Conservation (phyloP, 1,140 invertebrate genomes). For the Drosophila fuyamai region DNA sequence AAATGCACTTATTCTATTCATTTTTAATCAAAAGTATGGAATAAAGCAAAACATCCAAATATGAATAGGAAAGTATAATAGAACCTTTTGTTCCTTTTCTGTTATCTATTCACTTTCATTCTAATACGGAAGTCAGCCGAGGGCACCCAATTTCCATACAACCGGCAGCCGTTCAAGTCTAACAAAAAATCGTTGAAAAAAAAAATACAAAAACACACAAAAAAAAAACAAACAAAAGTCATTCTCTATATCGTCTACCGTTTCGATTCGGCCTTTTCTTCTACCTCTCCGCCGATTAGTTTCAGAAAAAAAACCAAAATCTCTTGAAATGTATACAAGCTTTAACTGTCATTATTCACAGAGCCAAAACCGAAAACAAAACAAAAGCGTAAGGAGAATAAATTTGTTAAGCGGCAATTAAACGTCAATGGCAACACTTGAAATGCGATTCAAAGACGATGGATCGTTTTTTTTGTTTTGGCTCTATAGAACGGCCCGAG, state of each 20-base stretch:
- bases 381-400: slow-evolving; percentile 32
- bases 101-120: slow-evolving; percentile 45
- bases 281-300: background rate
- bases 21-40: background rate
- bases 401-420: slow-evolving; percentile 55
- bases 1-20: background rate
- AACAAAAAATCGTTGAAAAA: slow-evolving; percentile 4
- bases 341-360: slow-evolving; percentile 32
- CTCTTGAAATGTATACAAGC: slow-evolving; percentile 27
- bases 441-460: slow-evolving; percentile 49
- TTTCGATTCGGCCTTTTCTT: slow-evolving; percentile 6
- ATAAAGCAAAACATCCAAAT: background rate
- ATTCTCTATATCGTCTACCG: slow-evolving; percentile 22
- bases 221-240: slow-evolving; percentile 20
- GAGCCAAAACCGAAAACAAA: slow-evolving; percentile 16
- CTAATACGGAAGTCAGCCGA: slow-evolving; percentile 42
- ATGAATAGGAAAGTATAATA: slow-evolving; percentile 2
- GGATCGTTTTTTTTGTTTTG: slow-evolving; percentile 27
- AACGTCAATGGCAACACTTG: slow-evolving; percentile 52
- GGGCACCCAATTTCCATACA: slow-evolving; percentile 38
- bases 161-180: slow-evolving; percentile 3
- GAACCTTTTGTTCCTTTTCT: background rate
- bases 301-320: slow-evolving; percentile 9
- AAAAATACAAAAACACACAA: slow-evolving; percentile 6
- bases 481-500: slow-evolving; percentile 12